These are phyloP conservation scores for Sus scrofa DNA, from an alignment of 2,113 vertebrate species.

Conservation along the genomic window T2T-Sscrofa CM000812.6:231019001-231019500, in stretches of 20 bases:
- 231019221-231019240: background rate
- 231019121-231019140: background rate
- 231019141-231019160: background rate
- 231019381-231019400: slow-evolving; percentile 46
- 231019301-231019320: slow-evolving; percentile 26
- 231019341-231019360: background rate
- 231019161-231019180: background rate
- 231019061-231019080: slow-evolving; percentile 20
- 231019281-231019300: background rate
- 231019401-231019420: slow-evolving; percentile 61
- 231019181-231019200: background rate
- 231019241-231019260: background rate
- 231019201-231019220: background rate
- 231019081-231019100: background rate
- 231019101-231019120: background rate
- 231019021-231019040: background rate
- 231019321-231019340: slow-evolving; percentile 25
- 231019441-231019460: slow-evolving; percentile 52
- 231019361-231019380: background rate
- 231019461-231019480: slow-evolving; percentile 58
- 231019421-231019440: slow-evolving; percentile 72
- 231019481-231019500: slow-evolving; percentile 60
- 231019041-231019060: background rate
- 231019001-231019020: background rate
- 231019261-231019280: background rate